Evolutionary conservation across 2,888 invertebrate genomes (phyloP).

Genomic region (Timandra comae): DNA sequence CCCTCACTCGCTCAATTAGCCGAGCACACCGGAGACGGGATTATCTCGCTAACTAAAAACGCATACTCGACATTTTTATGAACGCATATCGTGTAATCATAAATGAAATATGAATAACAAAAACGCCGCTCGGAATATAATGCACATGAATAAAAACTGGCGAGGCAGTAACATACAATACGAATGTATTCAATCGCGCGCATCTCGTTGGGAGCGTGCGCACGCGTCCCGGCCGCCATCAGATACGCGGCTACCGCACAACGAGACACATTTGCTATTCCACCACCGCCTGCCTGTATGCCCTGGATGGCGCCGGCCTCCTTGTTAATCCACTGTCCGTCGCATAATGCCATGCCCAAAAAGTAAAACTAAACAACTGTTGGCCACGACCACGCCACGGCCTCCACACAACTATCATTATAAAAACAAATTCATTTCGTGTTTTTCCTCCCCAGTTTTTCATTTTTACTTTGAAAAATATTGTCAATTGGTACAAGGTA

Average conservation of each 20-base stretch:
- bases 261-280: slow-evolving; percentile 58
- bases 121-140: slow-evolving; percentile 30
- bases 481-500: too few relatives aligned
- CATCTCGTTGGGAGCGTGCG: slow-evolving; percentile 38
- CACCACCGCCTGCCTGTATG: too few relatives aligned
- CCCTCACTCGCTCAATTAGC: slow-evolving; percentile 51
- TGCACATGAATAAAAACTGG: slow-evolving; percentile 35
- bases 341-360: slow-evolving; percentile 50
- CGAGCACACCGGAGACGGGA: slow-evolving; percentile 25
- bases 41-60: slow-evolving; percentile 31
- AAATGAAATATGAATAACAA: slow-evolving; percentile 35
- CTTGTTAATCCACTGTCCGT: slow-evolving; percentile 67
- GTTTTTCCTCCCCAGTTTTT: slow-evolving; percentile 1
- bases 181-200: slow-evolving; percentile 47
- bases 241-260: slow-evolving; percentile 47
- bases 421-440: slow-evolving; percentile 25
- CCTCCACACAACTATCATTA: slow-evolving; percentile 18
- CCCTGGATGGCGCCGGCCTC: slow-evolving; percentile 56
- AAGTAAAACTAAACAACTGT: slow-evolving; percentile 41
- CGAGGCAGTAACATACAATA: slow-evolving; percentile 34
- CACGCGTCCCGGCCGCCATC: slow-evolving; percentile 37
- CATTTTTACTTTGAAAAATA: too few relatives aligned
- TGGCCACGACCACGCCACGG: slow-evolving; percentile 16
- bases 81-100: slow-evolving; percentile 10
- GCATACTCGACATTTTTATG: slow-evolving; percentile 26